Base-by-base conservation (phyloP, 2,113 vertebrate genomes). In the Herpetotheres cachinnans region DNA sequence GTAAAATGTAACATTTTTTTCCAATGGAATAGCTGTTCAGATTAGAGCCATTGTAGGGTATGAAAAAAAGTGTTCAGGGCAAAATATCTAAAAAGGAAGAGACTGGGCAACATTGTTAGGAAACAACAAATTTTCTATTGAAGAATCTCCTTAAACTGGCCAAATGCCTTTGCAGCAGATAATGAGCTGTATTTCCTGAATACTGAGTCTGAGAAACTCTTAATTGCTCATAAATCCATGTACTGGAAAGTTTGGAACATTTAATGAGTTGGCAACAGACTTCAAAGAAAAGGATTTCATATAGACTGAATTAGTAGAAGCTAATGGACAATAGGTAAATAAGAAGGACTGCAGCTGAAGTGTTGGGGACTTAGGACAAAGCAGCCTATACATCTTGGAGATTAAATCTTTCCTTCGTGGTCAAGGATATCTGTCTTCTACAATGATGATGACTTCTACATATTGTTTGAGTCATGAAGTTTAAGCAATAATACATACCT, bases 191-290 rank as follows among this genome's bases (percentile, higher is more conserved):
- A 89, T 90, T 96, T 96, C 84, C 89, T 87, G 84, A 94, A 80
- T 89, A 91, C 81, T 58, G 55, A 90, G 58, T 82, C 55, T 94
- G 59, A 97, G 73, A 95, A 96, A 89, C 65, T 65, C 89, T 74
- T 97, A 97, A 97, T 84, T 97, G 92, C 71, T 69, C 84, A 81
- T 96, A 93, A 88, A 86, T 85, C 78, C 80, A 49, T 85, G 80
- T 94, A 87, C 58, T 94, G 79, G 84, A 74, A 95, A 92, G 62
- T 94, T 61, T 92, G 77, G 25, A 90, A 62, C 83, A 84, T 70
- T 93, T 97, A 96, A 97, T 87, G 94, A 97, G 76, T 73, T 95
- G 76, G 89, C 81, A 93, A 50, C 83, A 88, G 47, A 58, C 81
- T 93, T 96, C 82, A 93, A 95, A 96, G 58, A 67, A 86, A 74